phyloP scores from a whole-genome alignment of 2,113 vertebrate genomes.

The Sinocyclocheilus anshuiensis region DNA sequence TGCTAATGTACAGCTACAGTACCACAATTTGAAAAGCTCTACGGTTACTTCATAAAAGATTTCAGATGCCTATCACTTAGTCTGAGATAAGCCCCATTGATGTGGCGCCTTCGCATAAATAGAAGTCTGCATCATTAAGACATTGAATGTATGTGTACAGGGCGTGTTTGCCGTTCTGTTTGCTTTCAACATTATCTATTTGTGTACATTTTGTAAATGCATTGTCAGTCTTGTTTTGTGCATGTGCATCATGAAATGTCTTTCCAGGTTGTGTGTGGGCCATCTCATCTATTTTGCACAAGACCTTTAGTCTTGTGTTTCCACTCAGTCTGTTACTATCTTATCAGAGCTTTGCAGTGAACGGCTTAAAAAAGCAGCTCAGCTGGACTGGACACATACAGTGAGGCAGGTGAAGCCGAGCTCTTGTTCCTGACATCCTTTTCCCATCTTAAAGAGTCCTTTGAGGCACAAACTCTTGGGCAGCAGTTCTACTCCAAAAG shows the following conservation, averaged over 20 bases:
- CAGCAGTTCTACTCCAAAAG: conserved; percentile 3
- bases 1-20: conserved; percentile 23
- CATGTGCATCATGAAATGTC: conserved; percentile 29
- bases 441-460: conserved; percentile 13
- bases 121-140: not conserved
- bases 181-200: not conserved
- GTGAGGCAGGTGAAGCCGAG: not conserved
- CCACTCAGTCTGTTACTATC: conserved; percentile 32
- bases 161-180: not conserved
- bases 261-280: conserved; percentile 21
- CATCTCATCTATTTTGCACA: conserved; percentile 43
- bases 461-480: not conserved
- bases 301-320: conserved; percentile 20
- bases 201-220: not conserved
- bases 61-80: conserved; percentile 1
- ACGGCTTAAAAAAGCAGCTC: not conserved
- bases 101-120: conserved; percentile 24
- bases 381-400: not conserved
- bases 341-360: conserved; percentile 35
- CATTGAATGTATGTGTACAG: not conserved
- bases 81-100: conserved; percentile 17
- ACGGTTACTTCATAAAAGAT: conserved; percentile 13
- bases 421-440: conserved; percentile 30
- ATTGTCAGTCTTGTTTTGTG: not conserved
- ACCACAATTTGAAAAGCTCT: conserved; percentile 1